phyloP scores from a whole-genome alignment of 2,888 invertebrate species.

The Melanostoma scalare region DNA sequence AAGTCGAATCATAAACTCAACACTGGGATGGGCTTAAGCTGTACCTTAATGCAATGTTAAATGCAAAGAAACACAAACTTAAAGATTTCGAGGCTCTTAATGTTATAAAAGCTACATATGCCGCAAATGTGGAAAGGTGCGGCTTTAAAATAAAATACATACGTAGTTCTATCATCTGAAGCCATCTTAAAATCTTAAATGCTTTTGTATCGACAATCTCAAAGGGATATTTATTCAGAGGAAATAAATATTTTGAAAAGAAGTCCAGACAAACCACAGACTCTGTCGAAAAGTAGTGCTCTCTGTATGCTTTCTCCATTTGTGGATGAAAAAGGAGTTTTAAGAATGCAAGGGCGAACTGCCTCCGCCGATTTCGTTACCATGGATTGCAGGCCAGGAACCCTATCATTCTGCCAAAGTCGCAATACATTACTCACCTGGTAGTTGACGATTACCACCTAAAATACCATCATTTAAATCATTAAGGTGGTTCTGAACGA shows the following conservation, averaged over 20 bases:
- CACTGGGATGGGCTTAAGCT: too few relatives aligned
- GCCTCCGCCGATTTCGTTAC: too few relatives aligned
- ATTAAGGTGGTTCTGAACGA: neutral
- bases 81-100: neutral
- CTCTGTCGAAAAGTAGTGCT: neutral
- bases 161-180: neutral
- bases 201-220: neutral
- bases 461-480: neutral
- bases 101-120: too few relatives aligned
- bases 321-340: constrained; percentile 9
- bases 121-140: too few relatives aligned
- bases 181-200: neutral
- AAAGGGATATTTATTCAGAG: neutral
- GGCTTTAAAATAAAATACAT: too few relatives aligned
- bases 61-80: neutral
- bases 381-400: too few relatives aligned
- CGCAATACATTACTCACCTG: too few relatives aligned
- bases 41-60: too few relatives aligned
- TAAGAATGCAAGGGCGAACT: too few relatives aligned
- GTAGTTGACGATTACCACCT: neutral
- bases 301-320: neutral
- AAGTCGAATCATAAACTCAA: too few relatives aligned
- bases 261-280: neutral
- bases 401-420: too few relatives aligned
- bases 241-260: constrained; percentile 3